Percentiles rank a stretch among this genome's conserved stretches.
phyloP scores from a whole-genome alignment of 1,140 invertebrate species.

The Hesperophylax magnus region DNA sequence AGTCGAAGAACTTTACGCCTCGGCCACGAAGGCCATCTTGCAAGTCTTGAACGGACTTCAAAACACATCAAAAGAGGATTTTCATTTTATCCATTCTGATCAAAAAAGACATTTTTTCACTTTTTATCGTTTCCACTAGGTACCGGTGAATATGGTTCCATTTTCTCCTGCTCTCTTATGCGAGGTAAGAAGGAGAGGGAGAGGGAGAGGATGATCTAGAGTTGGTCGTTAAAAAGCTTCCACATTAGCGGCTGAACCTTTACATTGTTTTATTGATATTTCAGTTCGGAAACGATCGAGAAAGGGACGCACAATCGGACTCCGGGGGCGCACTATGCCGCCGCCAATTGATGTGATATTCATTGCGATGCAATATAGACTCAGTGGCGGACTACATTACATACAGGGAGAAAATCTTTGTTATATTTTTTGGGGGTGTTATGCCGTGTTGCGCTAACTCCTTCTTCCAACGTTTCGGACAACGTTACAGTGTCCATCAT shows the following conservation, averaged over 20 bases:
- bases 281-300: conserved; percentile 31
- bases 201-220: not conserved
- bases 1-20: too few relatives aligned
- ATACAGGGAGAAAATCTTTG: too few relatives aligned
- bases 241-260: conserved; percentile 39
- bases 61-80: too few relatives aligned
- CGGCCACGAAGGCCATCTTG: too few relatives aligned
- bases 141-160: not conserved
- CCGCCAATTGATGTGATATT: conserved; percentile 56
- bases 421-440: too few relatives aligned
- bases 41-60: too few relatives aligned
- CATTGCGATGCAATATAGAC: conserved; percentile 43
- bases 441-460: too few relatives aligned
- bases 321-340: conserved; percentile 51
- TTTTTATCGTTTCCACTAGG: not conserved
- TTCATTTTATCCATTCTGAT: too few relatives aligned
- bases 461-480: too few relatives aligned
- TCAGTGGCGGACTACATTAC: not conserved
- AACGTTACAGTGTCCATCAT: too few relatives aligned
- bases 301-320: conserved; percentile 43
- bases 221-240: conserved; percentile 5
- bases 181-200: not conserved
- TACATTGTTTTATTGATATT: conserved; percentile 56
- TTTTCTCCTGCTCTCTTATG: not conserved
- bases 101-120: too few relatives aligned